Evolutionary conservation across 1,140 invertebrate genomes (phyloP).

Genomic region (Drosophila erecta): DNA sequence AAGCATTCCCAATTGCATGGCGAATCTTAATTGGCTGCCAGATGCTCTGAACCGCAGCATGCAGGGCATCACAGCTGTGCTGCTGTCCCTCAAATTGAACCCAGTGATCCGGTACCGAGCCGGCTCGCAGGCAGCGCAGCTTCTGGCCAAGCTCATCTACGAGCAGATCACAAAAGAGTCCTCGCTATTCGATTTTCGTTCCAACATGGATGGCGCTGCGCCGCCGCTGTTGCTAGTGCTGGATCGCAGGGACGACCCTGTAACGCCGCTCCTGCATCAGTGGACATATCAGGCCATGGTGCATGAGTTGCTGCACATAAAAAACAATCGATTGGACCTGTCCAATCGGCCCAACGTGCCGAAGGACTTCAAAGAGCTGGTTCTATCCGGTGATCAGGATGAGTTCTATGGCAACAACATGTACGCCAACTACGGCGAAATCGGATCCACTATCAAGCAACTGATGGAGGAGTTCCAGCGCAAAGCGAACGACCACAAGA

Average conservation of each 20-base stretch:
- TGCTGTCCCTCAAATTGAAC: conserved; percentile 96
- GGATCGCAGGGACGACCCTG: conserved; percentile 96
- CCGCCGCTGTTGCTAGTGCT: conserved; percentile 93
- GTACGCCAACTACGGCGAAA: conserved; percentile 99
- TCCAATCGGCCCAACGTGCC: conserved; percentile 91
- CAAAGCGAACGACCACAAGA: conserved; percentile 97
- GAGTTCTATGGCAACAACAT: conserved; percentile 99
- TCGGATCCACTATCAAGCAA: conserved; percentile 98
- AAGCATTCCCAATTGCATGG: conserved; percentile 88
- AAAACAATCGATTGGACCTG: conserved; percentile 97
- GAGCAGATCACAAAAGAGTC: conserved; percentile 95
- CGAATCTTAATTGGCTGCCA: conserved; percentile 91
- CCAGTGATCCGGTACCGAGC: conserved; percentile 96
- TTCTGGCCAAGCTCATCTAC: conserved; percentile 93
- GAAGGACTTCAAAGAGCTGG: conserved; percentile 97
- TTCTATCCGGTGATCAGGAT: conserved; percentile 97
- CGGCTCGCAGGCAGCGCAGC: conserved; percentile 93
- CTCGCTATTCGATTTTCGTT: conserved; percentile 93
- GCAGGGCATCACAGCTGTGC: conserved; percentile 93
- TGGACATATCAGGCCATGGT: conserved; percentile 99
- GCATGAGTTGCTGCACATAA: conserved; percentile 97
- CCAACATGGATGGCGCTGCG: conserved; percentile 87
- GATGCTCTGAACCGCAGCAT: conserved; percentile 90
- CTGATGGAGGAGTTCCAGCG: conserved; percentile 99
- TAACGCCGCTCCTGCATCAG: conserved; percentile 98